These are phyloP conservation scores for Pocillopora verrucosa DNA, from an alignment of 64 coral and sea anemone genomes.

Conservation along the genomic window DNA sequence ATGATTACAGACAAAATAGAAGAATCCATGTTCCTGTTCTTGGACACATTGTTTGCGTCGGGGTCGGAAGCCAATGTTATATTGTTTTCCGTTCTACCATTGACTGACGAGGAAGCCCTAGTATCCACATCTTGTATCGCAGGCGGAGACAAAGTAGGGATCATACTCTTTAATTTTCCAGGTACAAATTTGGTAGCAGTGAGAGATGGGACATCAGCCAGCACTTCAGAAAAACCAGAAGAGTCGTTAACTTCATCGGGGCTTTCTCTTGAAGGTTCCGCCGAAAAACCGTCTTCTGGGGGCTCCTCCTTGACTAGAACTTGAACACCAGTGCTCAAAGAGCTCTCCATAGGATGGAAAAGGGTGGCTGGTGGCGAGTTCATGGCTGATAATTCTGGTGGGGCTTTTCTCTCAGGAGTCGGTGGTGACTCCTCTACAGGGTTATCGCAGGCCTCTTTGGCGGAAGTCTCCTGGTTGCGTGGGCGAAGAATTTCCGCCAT, in stretches of 20 bases:
- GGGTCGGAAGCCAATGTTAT: neutral
- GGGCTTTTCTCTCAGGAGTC: neutral
- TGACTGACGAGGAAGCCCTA: neutral
- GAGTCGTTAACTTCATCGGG: neutral
- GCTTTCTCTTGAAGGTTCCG: neutral
- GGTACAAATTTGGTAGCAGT: neutral
- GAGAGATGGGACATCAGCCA: neutral
- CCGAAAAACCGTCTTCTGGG: neutral
- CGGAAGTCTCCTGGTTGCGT: neutral
- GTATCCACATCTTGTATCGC: neutral
- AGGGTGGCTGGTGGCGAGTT: conserved; percentile 4
- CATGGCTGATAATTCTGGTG: neutral
- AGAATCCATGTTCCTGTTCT: neutral
- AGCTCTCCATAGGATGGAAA: neutral
- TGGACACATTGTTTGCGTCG: neutral
- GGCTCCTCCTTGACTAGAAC: conserved; percentile 12
- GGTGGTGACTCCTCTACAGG: neutral
- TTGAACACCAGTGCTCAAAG: neutral
- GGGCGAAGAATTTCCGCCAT: conserved; percentile 38
- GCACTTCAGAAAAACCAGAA: neutral
- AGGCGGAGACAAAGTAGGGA: neutral
- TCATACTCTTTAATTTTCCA: too few relatives aligned
- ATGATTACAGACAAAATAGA: neutral
- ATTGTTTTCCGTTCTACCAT: neutral
- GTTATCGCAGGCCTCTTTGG: neutral